Conservation (phyloP, 2,888 invertebrate species). For the Epirrita christyi region DNA sequence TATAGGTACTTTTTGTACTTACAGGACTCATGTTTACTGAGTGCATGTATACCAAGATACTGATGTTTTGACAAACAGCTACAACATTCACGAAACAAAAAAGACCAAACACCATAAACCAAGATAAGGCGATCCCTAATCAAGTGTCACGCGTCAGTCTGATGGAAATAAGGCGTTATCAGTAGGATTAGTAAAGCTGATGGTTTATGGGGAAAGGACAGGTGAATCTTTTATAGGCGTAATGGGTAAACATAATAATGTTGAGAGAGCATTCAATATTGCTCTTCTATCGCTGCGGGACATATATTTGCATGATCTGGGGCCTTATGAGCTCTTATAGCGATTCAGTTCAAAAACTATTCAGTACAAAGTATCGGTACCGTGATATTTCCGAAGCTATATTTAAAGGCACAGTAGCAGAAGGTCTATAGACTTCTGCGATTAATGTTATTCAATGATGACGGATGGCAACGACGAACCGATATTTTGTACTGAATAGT, state of each 20-base stretch:
- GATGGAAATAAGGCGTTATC: constrained; percentile 11
- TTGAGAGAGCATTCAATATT: too few relatives aligned
- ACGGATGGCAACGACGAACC: too few relatives aligned
- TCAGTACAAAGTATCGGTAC: too few relatives aligned
- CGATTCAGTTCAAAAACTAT: too few relatives aligned
- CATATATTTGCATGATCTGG: too few relatives aligned
- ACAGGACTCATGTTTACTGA: not conserved
- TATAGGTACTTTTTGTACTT: not conserved
- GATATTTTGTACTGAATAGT: too few relatives aligned
- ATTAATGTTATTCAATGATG: too few relatives aligned
- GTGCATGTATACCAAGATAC: not conserved
- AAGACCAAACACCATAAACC: constrained; percentile 31
- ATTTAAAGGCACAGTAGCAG: too few relatives aligned
- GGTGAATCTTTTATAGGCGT: constrained; percentile 6
- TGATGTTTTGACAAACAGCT: constrained; percentile 9
- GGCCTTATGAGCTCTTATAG: too few relatives aligned
- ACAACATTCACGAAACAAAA: constrained; percentile 17
- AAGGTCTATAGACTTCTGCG: too few relatives aligned
- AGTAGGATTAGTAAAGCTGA: constrained; percentile 10
- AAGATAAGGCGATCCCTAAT: constrained; percentile 34
- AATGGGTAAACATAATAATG: not conserved
- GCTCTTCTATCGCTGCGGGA: too few relatives aligned
- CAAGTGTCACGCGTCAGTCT: constrained; percentile 35
- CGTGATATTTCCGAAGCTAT: too few relatives aligned
- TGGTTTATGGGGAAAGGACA: constrained; percentile 21